A percentile compares a stretch with the other conserved stretches of the same genome.
Evolutionary conservation across 2,888 invertebrate genomes (phyloP).

Genomic region (Rhodophaea formosa): DNA sequence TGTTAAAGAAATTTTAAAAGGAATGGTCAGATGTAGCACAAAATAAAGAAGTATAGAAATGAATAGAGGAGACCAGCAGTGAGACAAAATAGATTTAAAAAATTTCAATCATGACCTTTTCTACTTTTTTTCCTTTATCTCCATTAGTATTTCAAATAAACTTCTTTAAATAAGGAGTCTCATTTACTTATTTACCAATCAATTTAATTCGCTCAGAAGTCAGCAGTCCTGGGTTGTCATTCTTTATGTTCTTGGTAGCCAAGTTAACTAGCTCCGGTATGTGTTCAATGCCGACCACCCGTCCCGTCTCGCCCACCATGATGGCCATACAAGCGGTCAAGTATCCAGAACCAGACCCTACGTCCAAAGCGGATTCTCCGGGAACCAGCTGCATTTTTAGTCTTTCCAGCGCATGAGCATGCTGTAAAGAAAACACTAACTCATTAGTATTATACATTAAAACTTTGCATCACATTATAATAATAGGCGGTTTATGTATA

Average conservation of each 20-base stretch:
- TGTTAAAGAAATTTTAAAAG: no score
- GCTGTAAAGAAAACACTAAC: constrained; percentile 74
- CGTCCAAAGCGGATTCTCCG: constrained; percentile 92
- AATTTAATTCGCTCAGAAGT: constrained; percentile 85
- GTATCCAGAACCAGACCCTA: constrained; percentile 97
- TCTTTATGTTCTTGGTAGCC: constrained; percentile 88
- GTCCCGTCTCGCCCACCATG: constrained; percentile 86
- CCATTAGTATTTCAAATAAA: no score
- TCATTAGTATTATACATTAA: no score
- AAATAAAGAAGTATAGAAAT: no score
- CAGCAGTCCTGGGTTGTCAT: constrained; percentile 86
- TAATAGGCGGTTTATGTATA: no score
- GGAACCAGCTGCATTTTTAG: constrained; percentile 88
- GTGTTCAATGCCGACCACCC: constrained; percentile 94
- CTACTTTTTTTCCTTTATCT: no score
- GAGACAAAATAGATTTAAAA: no score
- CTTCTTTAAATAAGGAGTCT: no score
- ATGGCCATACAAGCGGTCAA: constrained; percentile 94
- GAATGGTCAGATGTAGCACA: no score
- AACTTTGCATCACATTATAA: no score
- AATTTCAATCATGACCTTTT: no score
- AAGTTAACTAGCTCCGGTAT: constrained; percentile 89
- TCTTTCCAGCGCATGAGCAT: constrained; percentile 94
- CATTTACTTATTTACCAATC: constrained; percentile 82
- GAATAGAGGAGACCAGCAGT: no score